These are phyloP conservation scores for Cryptotermes secundus DNA, from an alignment of 1,140 invertebrate species.

Conservation along the genomic window DNA sequence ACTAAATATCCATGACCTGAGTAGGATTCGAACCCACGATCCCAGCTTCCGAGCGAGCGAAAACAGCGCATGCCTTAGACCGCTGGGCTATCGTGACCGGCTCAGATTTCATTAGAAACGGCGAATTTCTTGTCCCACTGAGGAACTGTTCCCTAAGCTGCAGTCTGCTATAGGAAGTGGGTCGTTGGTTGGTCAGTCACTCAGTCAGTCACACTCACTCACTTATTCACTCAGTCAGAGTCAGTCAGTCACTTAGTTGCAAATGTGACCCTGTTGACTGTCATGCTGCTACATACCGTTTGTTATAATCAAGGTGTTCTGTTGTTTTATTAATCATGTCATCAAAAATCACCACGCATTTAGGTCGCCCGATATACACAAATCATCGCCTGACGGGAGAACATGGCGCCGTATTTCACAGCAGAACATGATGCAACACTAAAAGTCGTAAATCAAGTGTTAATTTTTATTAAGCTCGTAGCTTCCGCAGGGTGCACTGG, in stretches of 20 bases:
- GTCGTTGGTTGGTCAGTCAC: no score
- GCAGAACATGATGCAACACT: neutral
- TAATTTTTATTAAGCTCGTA: neutral
- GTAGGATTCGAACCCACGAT: no score
- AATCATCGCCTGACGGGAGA: neutral
- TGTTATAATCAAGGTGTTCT: neutral
- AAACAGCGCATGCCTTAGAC: no score
- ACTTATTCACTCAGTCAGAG: no score
- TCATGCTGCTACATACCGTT: neutral
- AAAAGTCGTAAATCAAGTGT: neutral
- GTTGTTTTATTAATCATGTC: neutral
- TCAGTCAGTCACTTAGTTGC: neutral
- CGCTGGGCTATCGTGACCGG: no score
- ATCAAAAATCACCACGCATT: neutral
- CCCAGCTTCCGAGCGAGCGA: no score
- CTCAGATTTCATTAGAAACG: no score
- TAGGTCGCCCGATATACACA: neutral
- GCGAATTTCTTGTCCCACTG: no score
- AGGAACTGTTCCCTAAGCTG: no score
- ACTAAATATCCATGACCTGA: no score
- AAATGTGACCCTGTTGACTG: neutral
- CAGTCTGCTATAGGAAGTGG: no score
- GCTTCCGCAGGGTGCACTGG: neutral
- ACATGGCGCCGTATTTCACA: neutral
- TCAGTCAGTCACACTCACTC: no score